Base-by-base conservation (phyloP, 1,140 invertebrate genomes). In the Atopsyche davidsoni region DNA sequence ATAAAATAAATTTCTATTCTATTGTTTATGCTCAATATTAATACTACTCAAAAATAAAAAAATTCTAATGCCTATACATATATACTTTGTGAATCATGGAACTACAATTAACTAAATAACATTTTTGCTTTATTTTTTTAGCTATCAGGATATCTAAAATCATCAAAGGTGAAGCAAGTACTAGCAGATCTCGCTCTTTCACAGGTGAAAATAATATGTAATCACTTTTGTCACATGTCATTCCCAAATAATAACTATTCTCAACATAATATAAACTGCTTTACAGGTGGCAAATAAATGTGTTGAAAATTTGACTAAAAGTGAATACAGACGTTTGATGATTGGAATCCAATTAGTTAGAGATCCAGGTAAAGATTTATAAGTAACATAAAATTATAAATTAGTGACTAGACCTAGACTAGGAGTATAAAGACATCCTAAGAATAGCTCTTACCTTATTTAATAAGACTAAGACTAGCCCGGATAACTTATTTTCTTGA, bases 141-240 rank as follows among this genome's bases (percentile, higher is more conserved):
- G 83, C 70, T 85, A 43, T 79, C 79, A 14, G 78, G 81, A 10
- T 85, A 85, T 57, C 67, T 87, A 28, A 83, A 86, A 58, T 79
- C 79, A 36, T 81, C 83, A n/a, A 83, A 81, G 69, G 79, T 83
- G 1, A 81, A 81, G 51, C 90, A 94, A 72, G 88, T 93, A 0
- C 75, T 95, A 68, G 89, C 89, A 0, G 92, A 96, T 66, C 71
- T 95, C 50, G 92, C 91, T 0, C 64, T 96, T 1, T 90, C 87
- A 6, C 87, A 92, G 68, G 75, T 73, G 62, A 55, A 18, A n/a
- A 28, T 34, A 7, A 13, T 17, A 42, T 18, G 7, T 13, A 17
- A 16, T 11, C 41, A 45, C 14, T 42, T 17, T 9, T 42, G 4
- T 23, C 4, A 14, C 21, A 18, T n/a, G 9, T 19, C 6, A 18